phyloP scores from a whole-genome alignment of 37 sponge, comb jelly and placozoan genomes.

The Dysidea cf. avara region DNA sequence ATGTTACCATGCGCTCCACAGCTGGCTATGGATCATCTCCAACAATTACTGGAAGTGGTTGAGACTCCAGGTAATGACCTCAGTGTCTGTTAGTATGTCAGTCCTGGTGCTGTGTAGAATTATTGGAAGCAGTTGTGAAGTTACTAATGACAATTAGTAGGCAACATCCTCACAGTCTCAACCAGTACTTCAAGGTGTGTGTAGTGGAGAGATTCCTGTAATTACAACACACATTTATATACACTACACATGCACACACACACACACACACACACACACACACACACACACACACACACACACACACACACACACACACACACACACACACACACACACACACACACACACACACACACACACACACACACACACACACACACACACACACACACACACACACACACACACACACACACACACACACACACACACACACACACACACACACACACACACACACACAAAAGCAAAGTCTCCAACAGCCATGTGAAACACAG shows the following conservation, averaged over 20 bases:
- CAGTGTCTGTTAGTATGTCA: too few species aligned
- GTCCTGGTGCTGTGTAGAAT: too few species aligned
- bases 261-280: background rate
- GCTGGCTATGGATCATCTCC: constrained; percentile 46
- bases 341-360: too few species aligned
- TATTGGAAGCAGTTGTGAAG: constrained; percentile 63
- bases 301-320: background rate
- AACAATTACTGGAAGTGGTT: constrained; percentile 46
- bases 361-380: too few species aligned
- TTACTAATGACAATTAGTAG: constrained; percentile 48
- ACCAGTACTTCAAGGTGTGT: constrained; percentile 60
- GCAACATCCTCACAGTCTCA: constrained; percentile 35
- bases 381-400: too few species aligned
- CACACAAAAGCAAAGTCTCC: too few species aligned
- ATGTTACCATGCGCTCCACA: constrained; percentile 3
- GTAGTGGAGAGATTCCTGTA: background rate
- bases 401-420: too few species aligned
- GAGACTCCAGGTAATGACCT: constrained; percentile 64
- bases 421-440: too few species aligned
- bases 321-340: constrained; percentile 3
- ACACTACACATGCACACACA: background rate
- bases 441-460: too few species aligned
- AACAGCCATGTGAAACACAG: too few species aligned
- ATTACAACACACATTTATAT: background rate
- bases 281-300: background rate